A percentile compares a stretch with the other conserved stretches of the same genome.
Evolutionary conservation across 2,888 invertebrate genomes (phyloP).

Genomic region (Phrixothrix hirtus): DNA sequence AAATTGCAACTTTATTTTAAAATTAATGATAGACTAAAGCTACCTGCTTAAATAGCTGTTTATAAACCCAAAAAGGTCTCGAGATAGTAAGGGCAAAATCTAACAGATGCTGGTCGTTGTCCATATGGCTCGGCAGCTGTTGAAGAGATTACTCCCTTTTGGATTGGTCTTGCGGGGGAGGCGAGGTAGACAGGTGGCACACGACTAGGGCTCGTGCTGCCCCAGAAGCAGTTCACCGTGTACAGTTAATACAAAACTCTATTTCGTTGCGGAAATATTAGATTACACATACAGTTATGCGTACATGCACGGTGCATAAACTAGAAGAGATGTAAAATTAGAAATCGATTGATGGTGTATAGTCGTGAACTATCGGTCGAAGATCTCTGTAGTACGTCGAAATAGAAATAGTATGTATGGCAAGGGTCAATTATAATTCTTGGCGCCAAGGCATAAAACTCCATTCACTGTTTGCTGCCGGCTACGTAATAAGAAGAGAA

Average conservation of each 20-base stretch:
- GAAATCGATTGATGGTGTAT: constrained; percentile 12
- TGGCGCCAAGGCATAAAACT: constrained; percentile 21
- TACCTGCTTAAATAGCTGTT: constrained; percentile 22
- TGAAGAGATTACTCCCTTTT: constrained; percentile 33
- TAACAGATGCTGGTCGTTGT: constrained; percentile 35
- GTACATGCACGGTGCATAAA: constrained; percentile 9
- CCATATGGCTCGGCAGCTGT: constrained; percentile 38
- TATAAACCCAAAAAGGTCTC: constrained; percentile 14
- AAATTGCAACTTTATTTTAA: background rate
- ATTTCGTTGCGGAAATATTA: constrained; percentile 22
- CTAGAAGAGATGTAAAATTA: constrained; percentile 18
- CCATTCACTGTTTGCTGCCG: constrained; percentile 16
- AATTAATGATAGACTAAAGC: constrained; percentile 14
- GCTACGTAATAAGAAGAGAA: background rate
- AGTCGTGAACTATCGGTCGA: constrained; percentile 13
- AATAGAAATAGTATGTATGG: constrained; percentile 23
- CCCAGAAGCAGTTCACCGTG: constrained; percentile 14
- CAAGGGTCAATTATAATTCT: constrained; percentile 21
- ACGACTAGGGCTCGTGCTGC: constrained; percentile 31
- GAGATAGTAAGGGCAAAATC: constrained; percentile 21
- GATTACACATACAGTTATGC: constrained; percentile 19
- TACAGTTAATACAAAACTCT: constrained; percentile 23
- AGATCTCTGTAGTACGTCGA: constrained; percentile 3
- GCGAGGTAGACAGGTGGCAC: constrained; percentile 34
- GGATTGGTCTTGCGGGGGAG: constrained; percentile 22